Evolutionary conservation across 2,797 vertebrate species (phyloP).

Genomic region (Rhinoraja longicauda): DNA sequence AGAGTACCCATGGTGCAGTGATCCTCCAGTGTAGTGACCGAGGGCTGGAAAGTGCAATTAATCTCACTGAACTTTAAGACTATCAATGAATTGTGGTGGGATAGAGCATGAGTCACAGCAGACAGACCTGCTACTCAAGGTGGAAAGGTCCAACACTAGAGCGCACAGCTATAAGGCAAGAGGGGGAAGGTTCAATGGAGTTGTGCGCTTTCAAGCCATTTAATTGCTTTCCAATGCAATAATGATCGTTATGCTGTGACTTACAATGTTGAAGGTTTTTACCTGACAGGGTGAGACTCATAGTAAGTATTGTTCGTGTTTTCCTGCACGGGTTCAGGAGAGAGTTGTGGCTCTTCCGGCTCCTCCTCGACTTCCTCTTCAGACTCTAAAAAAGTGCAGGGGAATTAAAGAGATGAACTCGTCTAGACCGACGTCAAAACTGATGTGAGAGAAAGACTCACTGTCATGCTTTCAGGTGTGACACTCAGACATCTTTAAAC

Average conservation of each 20-base stretch:
- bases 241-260: neutral
- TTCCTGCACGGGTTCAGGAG: slow-evolving; percentile 85
- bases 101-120: no score
- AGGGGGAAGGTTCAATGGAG: no score
- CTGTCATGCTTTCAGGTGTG: neutral
- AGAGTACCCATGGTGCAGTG: no score
- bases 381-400: slow-evolving; percentile 65
- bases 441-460: neutral
- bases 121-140: no score
- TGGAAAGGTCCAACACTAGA: no score
- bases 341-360: slow-evolving; percentile 77
- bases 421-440: neutral
- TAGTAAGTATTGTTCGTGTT: slow-evolving; percentile 78
- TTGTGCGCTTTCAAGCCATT: no score
- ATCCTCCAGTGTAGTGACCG: no score
- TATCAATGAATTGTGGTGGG: no score
- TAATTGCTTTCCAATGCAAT: neutral
- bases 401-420: neutral
- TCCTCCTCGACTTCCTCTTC: slow-evolving; percentile 94
- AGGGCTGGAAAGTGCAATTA: no score
- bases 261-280: slow-evolving; percentile 46
- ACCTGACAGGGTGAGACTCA: slow-evolving; percentile 83
- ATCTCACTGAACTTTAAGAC: no score
- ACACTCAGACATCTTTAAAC: neutral
- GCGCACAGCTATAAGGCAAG: no score